Evolutionary conservation across 2,797 vertebrate species (phyloP), one percentile per base, ranked within the genome.

Genomic region (Heliangelus exortis): DNA sequence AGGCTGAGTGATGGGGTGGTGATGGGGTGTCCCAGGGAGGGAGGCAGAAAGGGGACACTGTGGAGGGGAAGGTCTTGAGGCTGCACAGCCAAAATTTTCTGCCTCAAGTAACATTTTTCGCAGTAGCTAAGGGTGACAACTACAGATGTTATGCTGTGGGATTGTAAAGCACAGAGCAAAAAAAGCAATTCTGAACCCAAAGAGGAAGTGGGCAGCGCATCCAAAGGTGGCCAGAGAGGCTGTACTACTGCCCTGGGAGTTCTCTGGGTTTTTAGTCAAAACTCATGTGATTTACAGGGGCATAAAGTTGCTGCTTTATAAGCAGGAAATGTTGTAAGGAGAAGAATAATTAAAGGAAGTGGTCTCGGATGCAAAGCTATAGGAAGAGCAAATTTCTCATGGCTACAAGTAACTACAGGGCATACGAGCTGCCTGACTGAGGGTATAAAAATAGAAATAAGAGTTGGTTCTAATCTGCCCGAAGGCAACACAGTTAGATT

Each of bases 201-300:
- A 58, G 43, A 31, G 23, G 12, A 81, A 45, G 26, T 18, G 51
- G 51, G 43, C 69, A 61, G 16, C 0, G 0, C 1, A 4, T 66
- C 17, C 31, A 58, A 23, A 47, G 34, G 7, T 0, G 7, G n/a
- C 10, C 47, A 45, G n/a, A 66, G 67, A 58, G 13, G 15, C 23
- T 85, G 17, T 31, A 12, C 41, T 55, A 5, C 55, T 33, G 57
- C 28, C 41, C 12, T 47, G 62, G 34, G 13, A 72, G 48, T 68
- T 92, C 65, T 31, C 41, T 15, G 51, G 66, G 74, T 39, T 69
- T 82, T 89, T 55, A 78, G 54, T 66, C 26, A 5, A 5, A 10
- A 11, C 51, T 78, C 3, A 0, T 47, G 33, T 75, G 53, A n/a
- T 90, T 80, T 88, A 62, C 6, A 8, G 13, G 2, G 1, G 43